Conservation (phyloP, 2,797 vertebrate species). For the Pantherophis alleghaniensis region DNA sequence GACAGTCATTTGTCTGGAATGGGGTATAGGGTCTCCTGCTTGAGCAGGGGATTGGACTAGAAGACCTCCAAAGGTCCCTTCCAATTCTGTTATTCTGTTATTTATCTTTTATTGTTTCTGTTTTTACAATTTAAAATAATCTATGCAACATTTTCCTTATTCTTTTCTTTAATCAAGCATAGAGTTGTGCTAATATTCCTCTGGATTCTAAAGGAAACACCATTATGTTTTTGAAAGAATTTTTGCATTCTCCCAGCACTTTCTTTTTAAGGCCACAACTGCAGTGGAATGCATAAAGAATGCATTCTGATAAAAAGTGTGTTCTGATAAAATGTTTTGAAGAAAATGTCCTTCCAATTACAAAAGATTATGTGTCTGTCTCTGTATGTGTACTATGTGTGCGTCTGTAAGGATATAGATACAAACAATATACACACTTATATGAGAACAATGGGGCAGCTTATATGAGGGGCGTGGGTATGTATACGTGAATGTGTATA, state of each 20-base stretch:
- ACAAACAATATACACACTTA: not conserved
- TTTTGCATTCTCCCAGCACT: not conserved
- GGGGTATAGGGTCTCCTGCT: not conserved
- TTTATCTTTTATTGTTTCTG: not conserved
- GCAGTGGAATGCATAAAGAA: not conserved
- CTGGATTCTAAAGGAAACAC: not conserved
- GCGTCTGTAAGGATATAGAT: not conserved
- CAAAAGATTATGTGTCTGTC: not conserved
- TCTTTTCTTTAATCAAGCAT: not conserved
- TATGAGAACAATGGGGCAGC: not conserved
- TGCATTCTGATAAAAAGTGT: not conserved
- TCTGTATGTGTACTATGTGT: not conserved
- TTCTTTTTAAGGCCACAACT: not conserved
- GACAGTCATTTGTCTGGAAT: not conserved
- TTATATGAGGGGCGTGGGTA: not conserved
- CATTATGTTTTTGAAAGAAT: slow-evolving; percentile 6
- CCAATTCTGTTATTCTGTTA: not conserved
- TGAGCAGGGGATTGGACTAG: not conserved
- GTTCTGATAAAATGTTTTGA: not conserved
- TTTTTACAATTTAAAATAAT: not conserved
- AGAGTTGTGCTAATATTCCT: not conserved
- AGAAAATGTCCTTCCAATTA: slow-evolving; percentile 23
- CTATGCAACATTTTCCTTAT: not conserved
- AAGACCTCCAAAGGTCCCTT: not conserved
- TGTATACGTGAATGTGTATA: not conserved